Evolutionary conservation across 2,888 invertebrate species (phyloP).

Genomic region (Apotomis turbidana): DNA sequence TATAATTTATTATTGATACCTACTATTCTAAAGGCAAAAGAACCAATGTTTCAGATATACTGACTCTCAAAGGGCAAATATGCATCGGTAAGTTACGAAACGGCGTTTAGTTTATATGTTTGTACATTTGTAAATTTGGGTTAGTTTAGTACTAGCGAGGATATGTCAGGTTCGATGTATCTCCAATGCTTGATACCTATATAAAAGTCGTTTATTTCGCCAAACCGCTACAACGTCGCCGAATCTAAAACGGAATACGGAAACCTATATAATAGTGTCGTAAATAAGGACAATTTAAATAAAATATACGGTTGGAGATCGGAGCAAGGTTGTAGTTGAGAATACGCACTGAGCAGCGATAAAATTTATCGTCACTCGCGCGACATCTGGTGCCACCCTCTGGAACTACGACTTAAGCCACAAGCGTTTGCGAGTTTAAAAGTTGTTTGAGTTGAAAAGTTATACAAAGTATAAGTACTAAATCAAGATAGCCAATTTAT

Average conservation of each 20-base stretch:
- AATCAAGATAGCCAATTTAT: no score
- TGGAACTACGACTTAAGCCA: constrained; percentile 48
- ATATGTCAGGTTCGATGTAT: no score
- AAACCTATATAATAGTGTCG: constrained; percentile 37
- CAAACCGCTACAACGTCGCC: constrained; percentile 20
- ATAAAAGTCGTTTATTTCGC: constrained; percentile 25
- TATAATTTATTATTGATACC: no score
- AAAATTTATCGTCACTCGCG: constrained; percentile 82
- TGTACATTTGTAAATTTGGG: no score
- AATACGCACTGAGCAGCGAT: constrained; percentile 78
- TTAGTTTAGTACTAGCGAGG: no score
- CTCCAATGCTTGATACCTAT: background rate
- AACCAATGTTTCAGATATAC: no score
- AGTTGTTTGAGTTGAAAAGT: no score
- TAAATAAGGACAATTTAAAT: constrained; percentile 59
- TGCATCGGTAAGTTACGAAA: no score
- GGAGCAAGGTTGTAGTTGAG: constrained; percentile 74
- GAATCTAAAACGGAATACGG: constrained; percentile 33
- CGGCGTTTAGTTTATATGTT: no score
- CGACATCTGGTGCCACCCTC: constrained; percentile 80
- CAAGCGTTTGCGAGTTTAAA: constrained; percentile 10
- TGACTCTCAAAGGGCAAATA: no score
- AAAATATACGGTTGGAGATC: constrained; percentile 74
- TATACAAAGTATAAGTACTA: no score
- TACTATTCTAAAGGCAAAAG: no score